Evolutionary conservation across 2,113 vertebrate genomes (phyloP), one percentile per base, ranked within the genome.

Genomic region (Felis catus): DNA sequence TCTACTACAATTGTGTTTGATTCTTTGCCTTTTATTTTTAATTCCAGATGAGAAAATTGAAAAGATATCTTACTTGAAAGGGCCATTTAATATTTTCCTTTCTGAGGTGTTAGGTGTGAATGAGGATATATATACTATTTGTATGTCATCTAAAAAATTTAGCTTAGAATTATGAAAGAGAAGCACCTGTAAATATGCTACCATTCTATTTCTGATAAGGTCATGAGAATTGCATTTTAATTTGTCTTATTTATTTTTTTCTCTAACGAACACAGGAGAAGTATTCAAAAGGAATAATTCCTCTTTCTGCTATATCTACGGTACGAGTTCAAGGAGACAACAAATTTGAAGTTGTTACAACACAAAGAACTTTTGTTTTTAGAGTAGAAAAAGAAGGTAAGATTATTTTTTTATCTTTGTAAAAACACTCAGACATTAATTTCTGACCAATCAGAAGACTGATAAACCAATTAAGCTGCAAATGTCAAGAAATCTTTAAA

Each of bases 271-370:
- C 96, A 18, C 92, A 99, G 99, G 99, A 99, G 98, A 99, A 99
- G 98, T 99, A 99, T 98, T 99, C 99, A 55, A 99, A 99, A 98
- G 99, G 99, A 93, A 99, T 99, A 98, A 99, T 99, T 95, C 98
- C 99, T 71, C 98, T 99, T 21, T 99, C 99, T n/a, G 99, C 99
- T 58, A 90, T 99, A 98, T 98, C 98, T 91, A 98, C 99, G 87
- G 98, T 99, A 81, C 99, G 99, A 94, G 98, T 98, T 96, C 98
- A 99, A 0, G 99, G 99, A 21, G 99, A 99, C 95, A 99, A 99
- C 98, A 99, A 99, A 98, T 99, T 99, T 97, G 99, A 99, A 98
- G 99, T 99, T 55, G 98, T 99, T 97, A 99, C 99, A 74, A 98
- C 99, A 89, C 99, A 99, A 1, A 99, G 99, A 97, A 99, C 99